A percentile compares a stretch with the other conserved stretches of the same genome.
Evolutionary conservation across 2,797 vertebrate genomes (phyloP).

Genomic region (Buceros bicornis): DNA sequence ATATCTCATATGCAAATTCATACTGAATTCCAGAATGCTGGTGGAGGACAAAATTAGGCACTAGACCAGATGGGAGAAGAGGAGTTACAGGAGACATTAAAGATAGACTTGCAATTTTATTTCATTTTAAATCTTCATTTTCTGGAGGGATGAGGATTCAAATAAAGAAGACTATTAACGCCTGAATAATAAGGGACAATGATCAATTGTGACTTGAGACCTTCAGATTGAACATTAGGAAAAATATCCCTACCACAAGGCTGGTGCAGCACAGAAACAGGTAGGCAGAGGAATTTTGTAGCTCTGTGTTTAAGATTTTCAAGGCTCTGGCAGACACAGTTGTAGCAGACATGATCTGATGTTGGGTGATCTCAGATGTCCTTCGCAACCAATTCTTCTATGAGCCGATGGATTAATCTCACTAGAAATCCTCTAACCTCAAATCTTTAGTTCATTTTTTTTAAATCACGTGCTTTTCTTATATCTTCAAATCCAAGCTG

Average conservation of each 20-base stretch:
- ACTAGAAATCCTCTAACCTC: neutral
- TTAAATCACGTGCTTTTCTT: neutral
- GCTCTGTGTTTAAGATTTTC: neutral
- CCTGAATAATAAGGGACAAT: neutral
- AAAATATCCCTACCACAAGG: neutral
- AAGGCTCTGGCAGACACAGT: neutral
- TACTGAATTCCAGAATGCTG: too few species aligned
- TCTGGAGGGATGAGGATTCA: neutral
- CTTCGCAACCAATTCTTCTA: neutral
- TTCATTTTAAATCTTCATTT: neutral
- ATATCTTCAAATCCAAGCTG: neutral
- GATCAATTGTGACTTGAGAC: neutral
- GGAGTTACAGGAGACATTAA: too few species aligned
- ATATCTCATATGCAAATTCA: too few species aligned
- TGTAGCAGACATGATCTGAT: neutral
- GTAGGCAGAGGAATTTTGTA: neutral
- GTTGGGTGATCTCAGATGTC: neutral
- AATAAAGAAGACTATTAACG: neutral
- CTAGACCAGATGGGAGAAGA: too few species aligned
- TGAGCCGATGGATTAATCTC: neutral
- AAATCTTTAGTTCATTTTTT: neutral
- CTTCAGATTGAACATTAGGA: neutral
- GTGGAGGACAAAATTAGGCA: too few species aligned
- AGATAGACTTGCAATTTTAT: neutral
- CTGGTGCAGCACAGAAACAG: neutral